These are phyloP conservation scores for Meloidogyne hapla DNA, from an alignment of 1,140 invertebrate genomes.

Conservation along the genomic window DNA sequence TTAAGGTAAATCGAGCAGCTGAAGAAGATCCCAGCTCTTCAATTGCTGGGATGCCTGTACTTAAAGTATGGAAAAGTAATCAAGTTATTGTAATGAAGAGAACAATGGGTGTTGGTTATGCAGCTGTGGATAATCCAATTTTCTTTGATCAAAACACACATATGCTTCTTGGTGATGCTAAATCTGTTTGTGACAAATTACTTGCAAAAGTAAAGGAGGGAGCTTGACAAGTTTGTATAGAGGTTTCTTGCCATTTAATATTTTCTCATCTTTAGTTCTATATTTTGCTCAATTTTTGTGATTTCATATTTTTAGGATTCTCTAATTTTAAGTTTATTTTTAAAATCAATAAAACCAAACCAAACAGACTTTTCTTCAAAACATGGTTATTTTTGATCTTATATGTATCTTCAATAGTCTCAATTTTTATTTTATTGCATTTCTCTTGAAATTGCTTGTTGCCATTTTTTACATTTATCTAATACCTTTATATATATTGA, in stretches of 20 bases:
- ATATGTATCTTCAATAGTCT: neutral
- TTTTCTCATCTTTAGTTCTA: neutral
- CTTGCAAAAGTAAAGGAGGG: slow-evolving; percentile 71
- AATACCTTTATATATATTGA: neutral
- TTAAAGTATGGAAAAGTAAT: slow-evolving; percentile 78
- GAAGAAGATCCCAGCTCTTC: slow-evolving; percentile 86
- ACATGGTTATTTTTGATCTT: neutral
- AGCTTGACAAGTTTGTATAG: neutral
- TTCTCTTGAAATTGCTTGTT: neutral
- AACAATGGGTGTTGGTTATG: slow-evolving; percentile 79
- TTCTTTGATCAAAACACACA: slow-evolving; percentile 85
- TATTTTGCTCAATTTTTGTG: neutral
- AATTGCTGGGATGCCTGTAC: slow-evolving; percentile 87
- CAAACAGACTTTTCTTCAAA: neutral
- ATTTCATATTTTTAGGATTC: neutral
- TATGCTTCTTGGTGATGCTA: slow-evolving; percentile 87
- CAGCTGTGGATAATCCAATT: slow-evolving; percentile 86
- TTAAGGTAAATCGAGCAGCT: slow-evolving; percentile 77
- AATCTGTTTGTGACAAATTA: slow-evolving; percentile 83
- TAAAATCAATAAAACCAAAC: too few relatives aligned
- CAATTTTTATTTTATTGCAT: neutral
- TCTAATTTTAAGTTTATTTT: neutral
- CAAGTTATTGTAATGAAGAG: slow-evolving; percentile 83
- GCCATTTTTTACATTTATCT: neutral
- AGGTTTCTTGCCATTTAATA: neutral